Evolutionary conservation across 1,140 invertebrate genomes (phyloP).

Genomic region (Stratiolaelaps scimitus): DNA sequence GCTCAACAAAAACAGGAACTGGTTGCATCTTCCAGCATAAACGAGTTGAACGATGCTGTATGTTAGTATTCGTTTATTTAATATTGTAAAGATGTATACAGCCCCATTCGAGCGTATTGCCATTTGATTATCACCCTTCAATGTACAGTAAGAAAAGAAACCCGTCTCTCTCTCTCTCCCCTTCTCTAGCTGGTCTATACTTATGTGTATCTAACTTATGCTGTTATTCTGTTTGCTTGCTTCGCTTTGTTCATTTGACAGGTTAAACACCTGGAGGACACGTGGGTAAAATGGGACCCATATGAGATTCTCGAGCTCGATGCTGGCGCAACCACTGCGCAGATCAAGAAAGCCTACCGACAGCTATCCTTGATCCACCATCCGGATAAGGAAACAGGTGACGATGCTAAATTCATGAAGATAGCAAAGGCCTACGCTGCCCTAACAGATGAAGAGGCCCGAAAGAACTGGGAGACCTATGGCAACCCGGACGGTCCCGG

Average conservation of each 20-base stretch:
- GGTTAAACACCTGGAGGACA: slow-evolving; percentile 25
- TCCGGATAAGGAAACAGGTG: slow-evolving; percentile 46
- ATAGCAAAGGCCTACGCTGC: slow-evolving; percentile 48
- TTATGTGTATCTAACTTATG: background rate
- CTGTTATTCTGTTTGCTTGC: background rate
- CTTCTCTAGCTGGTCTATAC: too few relatives aligned
- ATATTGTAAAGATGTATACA: too few relatives aligned
- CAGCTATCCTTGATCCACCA: slow-evolving; percentile 44
- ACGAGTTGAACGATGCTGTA: too few relatives aligned
- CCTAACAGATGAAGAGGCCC: slow-evolving; percentile 81
- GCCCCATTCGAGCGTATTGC: too few relatives aligned
- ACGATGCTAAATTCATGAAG: slow-evolving; percentile 44
- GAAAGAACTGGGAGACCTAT: slow-evolving; percentile 96
- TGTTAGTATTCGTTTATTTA: too few relatives aligned
- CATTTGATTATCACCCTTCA: too few relatives aligned
- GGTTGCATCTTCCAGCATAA: too few relatives aligned
- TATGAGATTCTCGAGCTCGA: slow-evolving; percentile 88
- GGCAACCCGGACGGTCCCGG: slow-evolving; percentile 99
- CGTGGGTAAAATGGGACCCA: slow-evolving; percentile 65
- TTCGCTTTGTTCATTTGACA: too few relatives aligned
- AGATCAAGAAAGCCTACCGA: slow-evolving; percentile 46
- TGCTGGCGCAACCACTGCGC: slow-evolving; percentile 45
- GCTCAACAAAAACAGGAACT: too few relatives aligned
- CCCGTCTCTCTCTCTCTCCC: too few relatives aligned
- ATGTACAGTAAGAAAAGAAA: too few relatives aligned